These are phyloP conservation scores for Intellagama lesueurii DNA, from an alignment of 2,797 vertebrate species.

Conservation along the genomic window DNA sequence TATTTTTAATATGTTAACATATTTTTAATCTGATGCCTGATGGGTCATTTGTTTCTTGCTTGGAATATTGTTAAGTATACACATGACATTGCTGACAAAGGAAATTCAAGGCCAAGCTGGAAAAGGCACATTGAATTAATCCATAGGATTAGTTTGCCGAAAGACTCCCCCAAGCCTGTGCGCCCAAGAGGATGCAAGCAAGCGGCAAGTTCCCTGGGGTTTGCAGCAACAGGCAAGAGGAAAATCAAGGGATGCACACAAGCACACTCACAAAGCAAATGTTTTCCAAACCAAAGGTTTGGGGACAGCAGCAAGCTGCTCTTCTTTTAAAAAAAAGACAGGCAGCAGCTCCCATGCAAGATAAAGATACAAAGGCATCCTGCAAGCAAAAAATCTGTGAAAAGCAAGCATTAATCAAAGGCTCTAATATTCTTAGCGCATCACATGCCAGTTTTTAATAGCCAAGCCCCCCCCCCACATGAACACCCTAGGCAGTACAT, in stretches of 20 bases:
- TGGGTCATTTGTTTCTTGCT: too few species aligned
- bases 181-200: not conserved
- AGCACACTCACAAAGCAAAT: slow-evolving; percentile 17
- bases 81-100: not conserved
- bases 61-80: too few species aligned
- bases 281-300: slow-evolving; percentile 38
- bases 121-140: not conserved
- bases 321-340: slow-evolving; percentile 33
- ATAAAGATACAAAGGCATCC: slow-evolving; percentile 26
- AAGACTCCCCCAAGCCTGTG: not conserved
- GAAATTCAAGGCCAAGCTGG: slow-evolving; percentile 11
- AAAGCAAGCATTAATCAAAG: slow-evolving; percentile 54
- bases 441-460: slow-evolving; percentile 38
- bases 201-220: not conserved
- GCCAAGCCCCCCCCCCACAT: not conserved
- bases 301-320: slow-evolving; percentile 54
- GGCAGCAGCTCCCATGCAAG: slow-evolving; percentile 32
- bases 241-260: not conserved
- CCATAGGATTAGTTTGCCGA: fast-evolving
- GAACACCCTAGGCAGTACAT: not conserved
- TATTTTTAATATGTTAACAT: too few species aligned
- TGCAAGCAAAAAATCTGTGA: slow-evolving; percentile 27
- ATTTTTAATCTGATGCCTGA: too few species aligned
- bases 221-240: slow-evolving; percentile 13
- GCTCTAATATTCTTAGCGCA: slow-evolving; percentile 34